These are phyloP conservation scores for Eupelmus urozonus DNA, from an alignment of 2,888 invertebrate species.

Conservation along the genomic window DNA sequence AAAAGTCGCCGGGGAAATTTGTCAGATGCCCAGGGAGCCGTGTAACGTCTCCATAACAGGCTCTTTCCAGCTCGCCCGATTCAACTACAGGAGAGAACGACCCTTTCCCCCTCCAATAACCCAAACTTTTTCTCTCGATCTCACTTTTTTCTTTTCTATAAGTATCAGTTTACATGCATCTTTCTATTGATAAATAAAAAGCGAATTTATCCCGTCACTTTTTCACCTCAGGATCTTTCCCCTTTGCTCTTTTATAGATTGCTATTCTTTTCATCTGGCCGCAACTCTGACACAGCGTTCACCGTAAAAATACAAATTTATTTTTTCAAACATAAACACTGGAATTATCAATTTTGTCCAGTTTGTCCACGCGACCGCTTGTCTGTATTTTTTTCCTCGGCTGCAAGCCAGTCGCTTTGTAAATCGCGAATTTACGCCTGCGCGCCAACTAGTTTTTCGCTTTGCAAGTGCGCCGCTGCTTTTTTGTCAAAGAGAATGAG, in stretches of 20 bases:
- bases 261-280: constrained; percentile 33
- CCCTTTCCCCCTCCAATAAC: constrained; percentile 3
- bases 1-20: constrained; percentile 68
- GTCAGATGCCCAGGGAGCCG: constrained; percentile 69
- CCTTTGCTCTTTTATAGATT: constrained; percentile 53
- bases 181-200: constrained; percentile 36
- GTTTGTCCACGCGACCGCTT: constrained; percentile 19
- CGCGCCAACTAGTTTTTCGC: constrained; percentile 17
- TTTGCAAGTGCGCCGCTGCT: constrained; percentile 7
- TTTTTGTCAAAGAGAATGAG: constrained; percentile 35
- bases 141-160: constrained; percentile 41
- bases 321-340: not conserved
- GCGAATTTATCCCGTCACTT: not conserved
- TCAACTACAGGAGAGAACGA: not conserved
- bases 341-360: constrained; percentile 2
- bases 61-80: not conserved
- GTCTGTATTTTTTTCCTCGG: not conserved
- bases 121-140: constrained; percentile 50
- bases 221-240: constrained; percentile 45
- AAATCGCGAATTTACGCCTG: constrained; percentile 4
- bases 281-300: too few relatives aligned
- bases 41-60: constrained; percentile 68
- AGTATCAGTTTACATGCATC: constrained; percentile 34
- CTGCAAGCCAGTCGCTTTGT: constrained; percentile 1
- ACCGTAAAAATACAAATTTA: not conserved